These are phyloP conservation scores for Mandrillus leucophaeus DNA, from an alignment of 2,113 vertebrate species.

Conservation along the genomic window DNA sequence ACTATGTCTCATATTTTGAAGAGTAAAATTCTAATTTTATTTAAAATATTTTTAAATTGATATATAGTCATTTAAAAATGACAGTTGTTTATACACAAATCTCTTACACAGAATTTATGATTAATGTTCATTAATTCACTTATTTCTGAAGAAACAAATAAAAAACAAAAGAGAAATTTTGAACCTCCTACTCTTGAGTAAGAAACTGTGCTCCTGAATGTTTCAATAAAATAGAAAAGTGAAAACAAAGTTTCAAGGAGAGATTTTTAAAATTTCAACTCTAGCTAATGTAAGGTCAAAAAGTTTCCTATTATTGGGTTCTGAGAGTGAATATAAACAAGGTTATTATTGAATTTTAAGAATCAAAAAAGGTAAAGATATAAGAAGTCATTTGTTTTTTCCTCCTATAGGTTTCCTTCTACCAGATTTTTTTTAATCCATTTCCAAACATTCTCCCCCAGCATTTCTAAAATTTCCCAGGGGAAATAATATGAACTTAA, in stretches of 20 bases:
- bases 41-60: neutral
- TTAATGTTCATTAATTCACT: neutral
- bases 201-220: neutral
- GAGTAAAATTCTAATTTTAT: neutral
- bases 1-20: neutral
- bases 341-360: constrained; percentile 26
- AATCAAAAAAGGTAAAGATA: constrained; percentile 15
- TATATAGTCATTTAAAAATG: neutral
- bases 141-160: neutral
- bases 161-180: neutral
- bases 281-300: neutral
- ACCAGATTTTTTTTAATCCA: constrained; percentile 2
- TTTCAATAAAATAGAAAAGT: constrained; percentile 1
- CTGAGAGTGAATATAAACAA: constrained; percentile 13
- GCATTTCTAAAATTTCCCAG: constrained; percentile 72
- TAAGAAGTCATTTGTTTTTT: constrained; percentile 1
- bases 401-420: constrained; percentile 49
- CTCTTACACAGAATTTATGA: neutral
- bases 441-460: constrained; percentile 58
- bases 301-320: neutral
- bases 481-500: constrained; percentile 76
- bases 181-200: neutral
- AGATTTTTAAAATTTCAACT: neutral
- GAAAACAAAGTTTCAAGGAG: constrained; percentile 14
- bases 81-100: neutral